Evolutionary conservation across 2,113 vertebrate genomes (phyloP), one percentile per base, ranked within the genome.

Genomic region (Dipodomys spectabilis): DNA sequence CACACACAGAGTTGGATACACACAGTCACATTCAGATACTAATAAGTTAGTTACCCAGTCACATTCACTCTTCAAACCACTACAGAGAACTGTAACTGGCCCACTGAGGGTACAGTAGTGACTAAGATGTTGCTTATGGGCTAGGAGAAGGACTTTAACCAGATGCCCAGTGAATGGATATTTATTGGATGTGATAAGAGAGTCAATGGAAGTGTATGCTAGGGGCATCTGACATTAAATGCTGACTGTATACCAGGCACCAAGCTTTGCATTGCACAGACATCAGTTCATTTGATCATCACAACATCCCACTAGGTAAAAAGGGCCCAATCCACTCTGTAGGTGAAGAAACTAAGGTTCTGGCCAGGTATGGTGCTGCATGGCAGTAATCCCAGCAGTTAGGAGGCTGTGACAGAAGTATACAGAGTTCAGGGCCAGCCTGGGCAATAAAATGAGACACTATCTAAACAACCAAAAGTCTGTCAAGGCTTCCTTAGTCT

Each of bases 61-160:
- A 53, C 74, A 83, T 78, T 89, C 25, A 72, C 87, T 86, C 39
- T 39, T 35, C 71, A 64, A 1, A 91, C 67, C 16, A 44, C 88
- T 73, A 19, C 71, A 72, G 64, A 79, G 69, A 11, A 74, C 49
- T 22, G 28, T 85, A 62, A 79, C 71, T 64, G 75, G 32, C 22
- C 39, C 64, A 53, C 45, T 73, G 27, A 53, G 57, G 65, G 60
- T 39, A 32, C 64, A 67, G 35, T 12, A 27, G 72, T 77, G 49
- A 78, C 73, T 67, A 73, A 75, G 86, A n/a, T 65, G 28, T 32
- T 64, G 82, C 77, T 93, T 68, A 86, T 12, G 13, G 85, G 77
- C 30, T 39, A 72, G 49, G 75, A 79, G 72, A 82, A 78, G 77
- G 65, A 62, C n/a, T n/a, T 64, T n/a, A 69, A 62, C 68, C 78